phyloP scores from a whole-genome alignment of 2,888 invertebrate genomes.

The Operophtera brumata region DNA sequence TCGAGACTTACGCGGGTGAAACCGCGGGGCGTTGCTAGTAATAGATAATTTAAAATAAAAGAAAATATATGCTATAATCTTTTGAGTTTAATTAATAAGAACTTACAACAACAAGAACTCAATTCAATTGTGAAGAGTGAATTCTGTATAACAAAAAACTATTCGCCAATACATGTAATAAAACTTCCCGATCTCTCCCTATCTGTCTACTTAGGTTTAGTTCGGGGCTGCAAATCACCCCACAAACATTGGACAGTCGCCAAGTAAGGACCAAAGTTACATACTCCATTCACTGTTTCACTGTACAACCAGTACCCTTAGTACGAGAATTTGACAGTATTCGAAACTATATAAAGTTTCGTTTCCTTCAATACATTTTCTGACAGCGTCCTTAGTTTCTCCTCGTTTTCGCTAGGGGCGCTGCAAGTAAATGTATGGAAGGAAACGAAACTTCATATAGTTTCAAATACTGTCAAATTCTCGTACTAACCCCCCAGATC shows the following conservation, averaged over 20 bases:
- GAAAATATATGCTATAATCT: not conserved
- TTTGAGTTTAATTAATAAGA: too few species aligned
- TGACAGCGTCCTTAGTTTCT: too few species aligned
- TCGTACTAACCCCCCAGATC: too few species aligned
- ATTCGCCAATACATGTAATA: not conserved
- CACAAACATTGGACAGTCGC: constrained; percentile 45
- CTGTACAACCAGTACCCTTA: too few species aligned
- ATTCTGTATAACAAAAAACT: not conserved
- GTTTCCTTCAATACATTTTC: too few species aligned
- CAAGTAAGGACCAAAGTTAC: constrained; percentile 28
- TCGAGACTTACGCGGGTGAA: too few species aligned
- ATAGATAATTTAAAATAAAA: not conserved
- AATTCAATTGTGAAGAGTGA: not conserved
- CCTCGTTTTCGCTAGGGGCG: too few species aligned
- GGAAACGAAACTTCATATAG: too few species aligned
- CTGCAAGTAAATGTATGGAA: too few species aligned
- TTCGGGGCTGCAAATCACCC: constrained; percentile 34
- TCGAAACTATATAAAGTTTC: too few species aligned
- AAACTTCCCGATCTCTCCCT: constrained; percentile 5
- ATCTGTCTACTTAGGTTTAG: constrained; percentile 19
- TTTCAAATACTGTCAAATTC: too few species aligned
- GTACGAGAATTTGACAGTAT: too few species aligned
- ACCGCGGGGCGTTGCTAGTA: not conserved
- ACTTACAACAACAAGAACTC: not conserved
- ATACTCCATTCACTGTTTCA: constrained; percentile 13